Evolutionary conservation across 2,888 invertebrate species (phyloP).

Genomic region (Cryptocephalus moraei): DNA sequence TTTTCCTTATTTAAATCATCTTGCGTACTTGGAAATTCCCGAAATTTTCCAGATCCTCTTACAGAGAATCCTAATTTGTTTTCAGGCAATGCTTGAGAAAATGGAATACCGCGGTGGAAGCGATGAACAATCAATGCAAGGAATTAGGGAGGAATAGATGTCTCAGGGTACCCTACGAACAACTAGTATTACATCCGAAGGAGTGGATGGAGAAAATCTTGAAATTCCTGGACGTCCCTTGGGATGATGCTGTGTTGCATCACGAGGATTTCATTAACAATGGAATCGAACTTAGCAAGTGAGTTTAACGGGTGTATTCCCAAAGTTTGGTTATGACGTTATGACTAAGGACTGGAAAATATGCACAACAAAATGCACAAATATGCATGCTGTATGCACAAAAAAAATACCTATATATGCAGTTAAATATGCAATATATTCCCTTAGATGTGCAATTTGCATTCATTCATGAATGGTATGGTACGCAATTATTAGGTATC

Average conservation of each 20-base stretch:
- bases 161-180: constrained; percentile 89
- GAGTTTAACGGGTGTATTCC: constrained; percentile 39
- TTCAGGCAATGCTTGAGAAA: constrained; percentile 91
- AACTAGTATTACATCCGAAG: constrained; percentile 88
- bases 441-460: too few species aligned
- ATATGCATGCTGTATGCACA: too few species aligned
- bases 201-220: constrained; percentile 82
- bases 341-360: too few species aligned
- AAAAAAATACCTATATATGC: too few species aligned
- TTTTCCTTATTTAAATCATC: too few species aligned
- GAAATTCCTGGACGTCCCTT: constrained; percentile 80
- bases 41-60: too few species aligned
- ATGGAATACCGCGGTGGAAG: constrained; percentile 93
- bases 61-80: constrained; percentile 25
- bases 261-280: constrained; percentile 97
- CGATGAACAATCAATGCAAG: constrained; percentile 90
- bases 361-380: too few species aligned
- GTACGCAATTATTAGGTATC: too few species aligned
- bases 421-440: too few species aligned
- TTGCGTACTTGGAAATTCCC: too few species aligned
- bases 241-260: constrained; percentile 93
- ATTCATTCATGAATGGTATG: too few species aligned
- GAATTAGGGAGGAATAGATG: constrained; percentile 68
- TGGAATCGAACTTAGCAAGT: constrained; percentile 93
- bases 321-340: too few species aligned